phyloP scores from a whole-genome alignment of 2,113 vertebrate species.

The Otus sunia region DNA sequence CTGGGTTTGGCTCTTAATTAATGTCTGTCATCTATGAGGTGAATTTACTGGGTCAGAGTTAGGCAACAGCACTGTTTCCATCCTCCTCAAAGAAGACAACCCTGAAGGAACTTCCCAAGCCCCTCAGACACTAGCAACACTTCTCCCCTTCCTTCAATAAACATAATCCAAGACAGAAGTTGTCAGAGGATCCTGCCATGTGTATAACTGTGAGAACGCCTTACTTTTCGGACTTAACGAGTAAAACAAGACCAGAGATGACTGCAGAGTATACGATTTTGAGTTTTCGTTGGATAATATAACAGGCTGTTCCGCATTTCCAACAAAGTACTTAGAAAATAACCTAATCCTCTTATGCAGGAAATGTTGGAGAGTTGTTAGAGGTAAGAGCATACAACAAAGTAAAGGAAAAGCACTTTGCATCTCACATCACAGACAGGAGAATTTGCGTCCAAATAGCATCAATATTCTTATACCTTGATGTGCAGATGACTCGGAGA shows the following conservation, averaged over 20 bases:
- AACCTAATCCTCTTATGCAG: background rate
- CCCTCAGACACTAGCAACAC: background rate
- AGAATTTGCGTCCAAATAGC: background rate
- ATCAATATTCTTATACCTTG: background rate
- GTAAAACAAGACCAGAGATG: background rate
- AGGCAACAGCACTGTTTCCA: accelerated
- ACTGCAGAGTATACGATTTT: background rate
- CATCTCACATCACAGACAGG: background rate
- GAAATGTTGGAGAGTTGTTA: background rate
- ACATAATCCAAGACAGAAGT: background rate
- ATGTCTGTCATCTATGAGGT: background rate
- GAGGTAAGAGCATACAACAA: background rate
- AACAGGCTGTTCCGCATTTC: background rate
- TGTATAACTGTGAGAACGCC: background rate
- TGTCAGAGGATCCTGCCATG: background rate
- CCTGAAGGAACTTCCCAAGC: background rate
- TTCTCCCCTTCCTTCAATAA: background rate
- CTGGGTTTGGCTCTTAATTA: background rate
- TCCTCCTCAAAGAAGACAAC: background rate
- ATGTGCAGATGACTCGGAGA: background rate
- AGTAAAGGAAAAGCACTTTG: background rate
- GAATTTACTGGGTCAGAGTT: background rate
- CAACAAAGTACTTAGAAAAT: background rate
- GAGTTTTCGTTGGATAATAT: background rate
- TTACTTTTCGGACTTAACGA: background rate